Evolutionary conservation across 1,140 invertebrate species (phyloP), one percentile per base, ranked within the genome.

Genomic region (Branchinecta lindahli): DNA sequence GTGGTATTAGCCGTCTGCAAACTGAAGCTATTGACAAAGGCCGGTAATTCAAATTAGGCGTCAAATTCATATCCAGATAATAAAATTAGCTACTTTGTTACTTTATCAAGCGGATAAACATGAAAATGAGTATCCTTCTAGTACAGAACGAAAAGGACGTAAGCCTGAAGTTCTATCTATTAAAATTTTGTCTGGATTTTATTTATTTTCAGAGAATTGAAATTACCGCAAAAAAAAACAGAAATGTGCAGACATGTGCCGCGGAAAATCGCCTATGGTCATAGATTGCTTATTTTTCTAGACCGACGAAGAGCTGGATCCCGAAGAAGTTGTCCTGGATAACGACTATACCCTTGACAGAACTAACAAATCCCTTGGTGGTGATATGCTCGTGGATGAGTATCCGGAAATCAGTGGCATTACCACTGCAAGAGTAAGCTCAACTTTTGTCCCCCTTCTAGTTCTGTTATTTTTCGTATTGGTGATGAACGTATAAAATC

Each of bases 331-430:
- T 44, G 88, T 91, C 76, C 80, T 91, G 44, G 89, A 91, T 76
- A 89, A 92, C 75, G 88, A 90, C 73, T 90, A 91, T 77, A 89
- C 88, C 0, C 75, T 89, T 72, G 90, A 91, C 75, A 91, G 88
- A 2, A 82, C 88, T 61, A 91, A 89, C 78, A 91, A 90, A 84
- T 91, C 20, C 8, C 33, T 69, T 12, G 45, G 45, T 8, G 3
- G 7, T 46, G 45, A 46, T 69, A 12, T 33, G 15, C 3, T 88
- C 0, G 90, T 94, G n/a, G 92, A 96, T 77, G 92, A 96, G 77
- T 96, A 94, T 81, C 92, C 92, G 3, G 92, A 94, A 73, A 94
- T 96, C 65, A 93, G 90, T 78, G 91, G 93, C 45, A 94, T 95
- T 74, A 94, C 90, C 18, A 96, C 92, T 44, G 92, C 92, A 8